Evolutionary conservation across 2,113 vertebrate genomes (phyloP), one percentile per base, ranked within the genome.

Genomic region (Psittacula cyanocephala): DNA sequence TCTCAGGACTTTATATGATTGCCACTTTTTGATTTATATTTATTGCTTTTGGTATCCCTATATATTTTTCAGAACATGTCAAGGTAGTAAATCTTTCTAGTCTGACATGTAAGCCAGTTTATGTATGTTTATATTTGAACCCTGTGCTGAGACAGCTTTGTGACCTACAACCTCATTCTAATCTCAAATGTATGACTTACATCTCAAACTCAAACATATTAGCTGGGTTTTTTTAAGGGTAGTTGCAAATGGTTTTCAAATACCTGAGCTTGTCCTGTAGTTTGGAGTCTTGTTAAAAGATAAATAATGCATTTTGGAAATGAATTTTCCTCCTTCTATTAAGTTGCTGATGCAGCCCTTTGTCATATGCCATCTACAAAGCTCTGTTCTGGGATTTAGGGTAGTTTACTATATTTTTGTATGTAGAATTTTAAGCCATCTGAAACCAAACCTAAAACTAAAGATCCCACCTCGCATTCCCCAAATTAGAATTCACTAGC

Each of bases 111-210:
- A 84, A 96, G 64, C 86, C 94, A 86, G 87, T 96, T 95, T 96
- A 95, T 97, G 65, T 95, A 86, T 97, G 94, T 95, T 97, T 97
- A 93, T 95, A 94, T 96, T 95, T 95, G 95, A 97, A 91, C 94
- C 70, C 88, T 89, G 22, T 92, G 33, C 83, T 91, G 77, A 97
- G 93, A 95, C 93, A 96, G 95, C 83, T 95, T 94, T 89, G 88
- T 96, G 94, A 97, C 96, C 94, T 96, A 96, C 93, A 96, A 84
- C 86, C 90, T 96, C 91, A 89, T 96, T 95, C 81, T 90, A 93
- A 95, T 96, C 81, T 96, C 85, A 88, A 4, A 80, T 96, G 93
- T 95, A 88, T 95, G 79, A 86, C 78, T 95, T 63, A 53, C 71
- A 88, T 95, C 93, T 91, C 68, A 71, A 88, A 95, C 77, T 86